Base-by-base conservation (phyloP, 2,113 vertebrate species). In the Dendrocopos noguchii region DNA sequence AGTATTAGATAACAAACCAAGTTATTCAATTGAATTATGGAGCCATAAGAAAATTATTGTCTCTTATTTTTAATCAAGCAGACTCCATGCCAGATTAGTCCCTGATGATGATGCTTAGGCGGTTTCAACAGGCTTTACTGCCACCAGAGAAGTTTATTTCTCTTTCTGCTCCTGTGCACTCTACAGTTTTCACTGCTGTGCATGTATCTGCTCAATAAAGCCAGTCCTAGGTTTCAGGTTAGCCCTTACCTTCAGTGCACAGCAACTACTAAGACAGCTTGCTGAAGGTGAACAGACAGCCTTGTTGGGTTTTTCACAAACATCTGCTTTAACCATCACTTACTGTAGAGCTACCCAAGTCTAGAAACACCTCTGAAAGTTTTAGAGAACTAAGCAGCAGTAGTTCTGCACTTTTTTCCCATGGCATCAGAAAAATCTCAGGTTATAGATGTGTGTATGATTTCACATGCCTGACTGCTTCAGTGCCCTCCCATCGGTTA, bases 401-500 rank as follows among this genome's bases (percentile, higher is more conserved):
- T 34, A 29, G 33, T 15, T 83, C 77, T 68, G 60, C 50, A 31
- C 39, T 90, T 12, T 28, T 84, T 77, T 84, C 84, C 76, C 67
- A 56, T 34, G 76, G 76, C 77, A 73, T 68, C 84, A 78, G 91
- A 94, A 95, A 74, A 95, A 95, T 82, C 92, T 90, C 91, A 78
- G 85, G 70, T 86, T 89, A 80, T 73, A 71, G 92, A 80, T 63
- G 80, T 92, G 85, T 87, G 66, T 81, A 77, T 68, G 85, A 93
- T 95, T 97, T 84, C 64, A 67, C 68, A 96, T 95, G 91, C 94
- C 64, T 94, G 96, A 97, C 95, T 95, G 97, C 96, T 96, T 94
- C 94, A 79, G 4, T 84, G 93, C 94, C 91, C 84, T 96, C 95
- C 94, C 88, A 97, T 94, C 73, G 74, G 83, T 86, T 93, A 97